Base-by-base conservation (phyloP, 2,113 vertebrate species). In the Paedocypris sp. region DNA sequence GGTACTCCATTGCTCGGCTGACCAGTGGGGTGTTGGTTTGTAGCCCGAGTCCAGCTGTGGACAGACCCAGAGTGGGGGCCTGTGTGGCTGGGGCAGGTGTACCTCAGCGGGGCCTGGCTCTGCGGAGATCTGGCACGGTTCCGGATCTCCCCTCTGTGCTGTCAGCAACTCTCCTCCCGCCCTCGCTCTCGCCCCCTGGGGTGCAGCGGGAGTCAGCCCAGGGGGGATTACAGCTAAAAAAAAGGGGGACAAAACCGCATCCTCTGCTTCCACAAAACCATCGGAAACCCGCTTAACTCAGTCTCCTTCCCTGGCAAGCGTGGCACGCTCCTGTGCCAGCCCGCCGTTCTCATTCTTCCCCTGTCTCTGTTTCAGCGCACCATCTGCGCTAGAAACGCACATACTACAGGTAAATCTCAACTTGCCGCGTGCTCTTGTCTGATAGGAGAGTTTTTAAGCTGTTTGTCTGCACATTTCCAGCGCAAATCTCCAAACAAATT, bases 211-310 rank as follows among this genome's bases (percentile, higher is more conserved):
- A 82, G 78, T 72, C 76, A 49, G 81, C 80, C 80, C 77, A 74
- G 75, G 49, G 45, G 78, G 83, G 85, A 87, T 87, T 85, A 85
- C 75, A 71, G 77, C 70, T 66, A 67, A 69, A 67, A 52, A 64
- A 77, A 72, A 73, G 72, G 73, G n/a, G n/a, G 54, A 72, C 78
- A 78, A 75, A 83, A 75, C 77, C 67, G 61, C 62, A 78, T 82
- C 80, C 77, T 79, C 82, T 84, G 81, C 74, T 81, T 82, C 75
- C 80, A 75, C 71, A 72, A 79, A 79, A 79, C 79, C 75, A 82
- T 69, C 72, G 60, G 74, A 77, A 80, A 65, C 66, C 62, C 56
- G 70, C 70, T 68, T 72, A 72, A 72, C 66, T 59, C 61, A 45
- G 62, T 52, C 62, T 50, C 68, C 31, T 39, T 46, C 54, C 22